Conservation (phyloP, 2,797 vertebrate genomes). For the Malurus leucopterus region DNA sequence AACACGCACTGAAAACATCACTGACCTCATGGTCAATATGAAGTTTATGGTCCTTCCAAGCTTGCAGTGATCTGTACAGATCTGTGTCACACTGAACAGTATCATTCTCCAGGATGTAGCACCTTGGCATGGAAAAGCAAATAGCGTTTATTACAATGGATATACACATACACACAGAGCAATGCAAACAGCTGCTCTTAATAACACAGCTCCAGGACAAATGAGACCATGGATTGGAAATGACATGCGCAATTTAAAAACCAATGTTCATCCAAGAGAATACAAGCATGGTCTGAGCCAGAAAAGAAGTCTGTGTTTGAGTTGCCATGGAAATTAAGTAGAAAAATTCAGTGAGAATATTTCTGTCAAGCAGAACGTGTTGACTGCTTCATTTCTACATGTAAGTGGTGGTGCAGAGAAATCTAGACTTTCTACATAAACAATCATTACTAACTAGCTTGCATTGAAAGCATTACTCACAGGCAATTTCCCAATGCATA, state of each 20-base stretch:
- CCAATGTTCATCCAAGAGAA: background rate
- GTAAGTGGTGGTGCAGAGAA: background rate
- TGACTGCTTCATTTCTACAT: background rate
- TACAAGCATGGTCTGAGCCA: background rate
- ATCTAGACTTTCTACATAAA: background rate
- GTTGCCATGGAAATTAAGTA: background rate
- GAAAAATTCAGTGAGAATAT: background rate
- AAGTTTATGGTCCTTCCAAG: constrained; percentile 96
- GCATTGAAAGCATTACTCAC: background rate
- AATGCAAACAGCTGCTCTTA: background rate
- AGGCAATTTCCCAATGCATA: background rate
- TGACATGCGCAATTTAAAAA: background rate
- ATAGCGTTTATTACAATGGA: background rate
- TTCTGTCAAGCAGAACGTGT: background rate
- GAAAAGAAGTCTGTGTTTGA: background rate
- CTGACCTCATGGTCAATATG: constrained; percentile 94
- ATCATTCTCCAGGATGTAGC: constrained; percentile 87
- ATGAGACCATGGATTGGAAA: background rate
- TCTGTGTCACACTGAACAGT: constrained; percentile 87
- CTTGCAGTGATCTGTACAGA: constrained; percentile 89
- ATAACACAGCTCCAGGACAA: background rate
- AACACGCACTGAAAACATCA: background rate
- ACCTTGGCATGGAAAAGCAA: constrained; percentile 73
- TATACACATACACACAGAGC: background rate
- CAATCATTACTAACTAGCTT: background rate